A percentile compares a stretch with the other conserved stretches of the same genome.
Conservation (phyloP, 2,888 invertebrate genomes). For the Diogma glabrata region DNA sequence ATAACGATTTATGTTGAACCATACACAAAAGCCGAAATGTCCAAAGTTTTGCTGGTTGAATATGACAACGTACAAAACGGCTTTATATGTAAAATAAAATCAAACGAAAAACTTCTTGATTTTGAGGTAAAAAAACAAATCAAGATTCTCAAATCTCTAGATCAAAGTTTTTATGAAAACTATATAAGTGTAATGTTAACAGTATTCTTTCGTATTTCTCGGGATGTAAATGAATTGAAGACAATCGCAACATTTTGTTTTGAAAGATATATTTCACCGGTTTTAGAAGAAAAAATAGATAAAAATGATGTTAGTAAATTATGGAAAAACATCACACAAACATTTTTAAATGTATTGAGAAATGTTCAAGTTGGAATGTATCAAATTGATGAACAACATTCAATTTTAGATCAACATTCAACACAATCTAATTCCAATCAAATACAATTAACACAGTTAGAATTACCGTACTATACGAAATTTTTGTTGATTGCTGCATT, state of each 20-base stretch:
- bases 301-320: conserved; percentile 54
- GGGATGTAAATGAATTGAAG: conserved; percentile 72
- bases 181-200: conserved; percentile 74
- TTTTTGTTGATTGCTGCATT: conserved; percentile 82
- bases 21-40: conserved; percentile 60
- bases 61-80: conserved; percentile 22
- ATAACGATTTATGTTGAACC: conserved; percentile 66
- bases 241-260: conserved; percentile 71
- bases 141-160: conserved; percentile 19
- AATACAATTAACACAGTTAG: conserved; percentile 35
- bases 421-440: not conserved
- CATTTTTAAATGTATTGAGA: conserved; percentile 61
- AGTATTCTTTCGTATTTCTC: conserved; percentile 72
- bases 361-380: conserved; percentile 41
- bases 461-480: conserved; percentile 82
- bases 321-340: conserved; percentile 70
- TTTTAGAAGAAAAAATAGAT: conserved; percentile 51
- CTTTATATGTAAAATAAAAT: conserved; percentile 31
- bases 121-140: conserved; percentile 18
- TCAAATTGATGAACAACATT: not conserved
- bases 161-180: conserved; percentile 53
- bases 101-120: conserved; percentile 20
- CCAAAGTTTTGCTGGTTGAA: conserved; percentile 39
- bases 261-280: conserved; percentile 65
- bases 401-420: not conserved